Base-by-base conservation (phyloP, 2,888 invertebrate species). In the Mesorhabditis sp. region DNA sequence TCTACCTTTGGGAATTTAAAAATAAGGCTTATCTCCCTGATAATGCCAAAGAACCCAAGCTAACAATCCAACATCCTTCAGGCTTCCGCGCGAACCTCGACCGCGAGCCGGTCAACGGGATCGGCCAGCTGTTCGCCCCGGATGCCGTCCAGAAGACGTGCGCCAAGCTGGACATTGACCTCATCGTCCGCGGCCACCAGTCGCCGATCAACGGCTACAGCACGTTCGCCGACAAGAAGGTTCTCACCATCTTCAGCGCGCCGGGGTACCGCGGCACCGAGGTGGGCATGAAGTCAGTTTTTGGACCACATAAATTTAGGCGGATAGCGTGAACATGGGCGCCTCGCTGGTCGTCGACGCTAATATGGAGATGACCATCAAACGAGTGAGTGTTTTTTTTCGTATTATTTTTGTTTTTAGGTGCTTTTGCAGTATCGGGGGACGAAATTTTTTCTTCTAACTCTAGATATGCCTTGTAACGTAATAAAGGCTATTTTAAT, bases 261-360 rank as follows among this genome's bases (percentile, higher is more conserved):
- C 78, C 78, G n/a, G 78, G 78, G 58, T 78, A 78, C 70, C 76
- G 76, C 50, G 77, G 77, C 7, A n/a, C n/a, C n/a, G 58, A 50
- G 58, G 58, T 50, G 58, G n/a, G 28, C 28, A 28, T 28, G 28
- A 28, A 28, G 2, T 2, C 28, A 28, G 2, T 28, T 28, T 28
- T 28, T 28, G 28, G 1, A 28, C 28, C 28, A 1, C 28, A 28
- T 28, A 28, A 4, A 68, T 67, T 15, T 67, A 65, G 3, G 62
- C 45, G 5, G 65, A 62, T 13, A 74, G 68, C 61, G 70, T 74
- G n/a, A 78, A 78, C 70, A 76, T 76, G 72, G 78, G 77, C n/a
- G 78, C 78, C 4, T 71, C 72, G 43, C 45, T 78, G 58, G 74
- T 74, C 28, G 63, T 74, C 50, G 65, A 62, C 10, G 69, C 66